These are phyloP conservation scores for Tethya wilhelma DNA, from an alignment of 37 sponge, comb jelly and placozoan species.

Conservation along the genomic window DNA sequence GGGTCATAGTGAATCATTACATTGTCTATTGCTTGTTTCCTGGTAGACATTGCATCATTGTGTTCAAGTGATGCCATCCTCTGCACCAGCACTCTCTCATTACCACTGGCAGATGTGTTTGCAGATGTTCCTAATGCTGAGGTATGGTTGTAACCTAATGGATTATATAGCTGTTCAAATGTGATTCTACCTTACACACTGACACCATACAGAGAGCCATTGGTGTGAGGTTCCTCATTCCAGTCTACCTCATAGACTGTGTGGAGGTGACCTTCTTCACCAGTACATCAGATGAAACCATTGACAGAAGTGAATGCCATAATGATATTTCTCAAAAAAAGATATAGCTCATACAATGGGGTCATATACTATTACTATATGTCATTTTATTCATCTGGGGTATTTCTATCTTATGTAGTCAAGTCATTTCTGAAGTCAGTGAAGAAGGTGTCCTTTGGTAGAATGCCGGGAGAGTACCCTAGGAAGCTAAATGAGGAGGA, in stretches of 20 bases:
- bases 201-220: conserved; percentile 5
- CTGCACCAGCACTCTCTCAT: conserved; percentile 33
- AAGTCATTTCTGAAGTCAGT: neutral
- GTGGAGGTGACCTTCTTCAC: conserved; percentile 19
- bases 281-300: conserved; percentile 3
- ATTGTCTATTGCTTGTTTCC: neutral
- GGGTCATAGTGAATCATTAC: neutral
- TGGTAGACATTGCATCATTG: conserved; percentile 29
- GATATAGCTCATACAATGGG: neutral
- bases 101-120: conserved; percentile 34
- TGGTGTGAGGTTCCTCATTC: conserved; percentile 44
- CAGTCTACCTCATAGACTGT: conserved; percentile 40
- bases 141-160: neutral
- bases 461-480: conserved; percentile 4
- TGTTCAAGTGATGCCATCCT: conserved; percentile 35
- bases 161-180: neutral
- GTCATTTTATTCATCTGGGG: neutral
- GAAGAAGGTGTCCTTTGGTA: conserved; percentile 15
- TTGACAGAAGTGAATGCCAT: conserved; percentile 13
- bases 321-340: too few relatives aligned
- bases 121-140: conserved; percentile 13
- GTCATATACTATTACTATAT: neutral
- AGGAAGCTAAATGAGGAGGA: conserved; percentile 26
- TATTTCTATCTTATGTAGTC: neutral
- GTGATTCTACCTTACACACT: neutral